These are phyloP conservation scores for Cossypha dichroa DNA, from an alignment of 2,797 vertebrate genomes.

Conservation along the genomic window DNA sequence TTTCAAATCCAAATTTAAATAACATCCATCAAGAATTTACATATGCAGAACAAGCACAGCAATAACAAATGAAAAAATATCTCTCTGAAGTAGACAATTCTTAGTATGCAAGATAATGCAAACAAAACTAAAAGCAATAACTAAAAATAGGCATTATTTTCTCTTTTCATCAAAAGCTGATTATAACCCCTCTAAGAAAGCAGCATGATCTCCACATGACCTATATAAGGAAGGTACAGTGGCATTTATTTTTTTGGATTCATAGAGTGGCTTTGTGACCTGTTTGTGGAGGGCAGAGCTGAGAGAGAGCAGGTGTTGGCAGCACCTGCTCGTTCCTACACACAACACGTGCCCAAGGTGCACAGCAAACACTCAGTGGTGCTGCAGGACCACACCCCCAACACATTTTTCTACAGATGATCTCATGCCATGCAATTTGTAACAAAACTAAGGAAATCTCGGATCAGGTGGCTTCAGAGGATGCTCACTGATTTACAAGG, in stretches of 20 bases:
- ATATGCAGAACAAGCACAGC: background rate
- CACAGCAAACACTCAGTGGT: background rate
- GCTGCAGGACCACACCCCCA: background rate
- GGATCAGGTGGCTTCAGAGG: background rate
- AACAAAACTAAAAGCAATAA: background rate
- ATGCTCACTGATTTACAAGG: background rate
- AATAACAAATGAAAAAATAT: background rate
- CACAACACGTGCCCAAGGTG: fast-evolving
- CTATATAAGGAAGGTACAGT: fast-evolving
- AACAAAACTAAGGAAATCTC: background rate
- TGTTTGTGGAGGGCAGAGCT: background rate
- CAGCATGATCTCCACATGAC: background rate
- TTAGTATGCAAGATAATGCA: fast-evolving
- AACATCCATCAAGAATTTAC: background rate
- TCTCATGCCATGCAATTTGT: background rate
- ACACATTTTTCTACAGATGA: background rate
- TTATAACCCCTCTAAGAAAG: background rate
- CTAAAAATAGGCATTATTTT: background rate
- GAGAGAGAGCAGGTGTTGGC: background rate
- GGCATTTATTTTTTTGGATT: background rate
- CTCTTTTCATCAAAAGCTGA: background rate
- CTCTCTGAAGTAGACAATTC: background rate
- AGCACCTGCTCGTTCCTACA: background rate
- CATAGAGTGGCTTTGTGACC: background rate
- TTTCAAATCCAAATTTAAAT: background rate